These are phyloP conservation scores for Oryzias melastigma DNA, from an alignment of 2,113 vertebrate species.

Conservation along the genomic window DNA sequence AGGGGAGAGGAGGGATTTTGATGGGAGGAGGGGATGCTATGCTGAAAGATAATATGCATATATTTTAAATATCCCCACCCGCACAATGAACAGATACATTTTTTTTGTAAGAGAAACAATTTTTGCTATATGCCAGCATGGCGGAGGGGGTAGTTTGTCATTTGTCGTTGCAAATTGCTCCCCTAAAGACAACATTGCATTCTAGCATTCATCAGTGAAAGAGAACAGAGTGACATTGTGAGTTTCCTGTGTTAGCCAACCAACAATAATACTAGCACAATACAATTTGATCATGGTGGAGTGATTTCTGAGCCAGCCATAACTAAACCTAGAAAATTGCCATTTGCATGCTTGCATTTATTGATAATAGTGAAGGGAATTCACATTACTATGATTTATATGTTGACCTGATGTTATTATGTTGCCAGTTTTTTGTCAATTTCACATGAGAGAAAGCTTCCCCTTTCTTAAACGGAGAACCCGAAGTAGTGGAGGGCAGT, in stretches of 20 bases:
- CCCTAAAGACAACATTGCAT: conserved; percentile 70
- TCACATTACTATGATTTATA: conserved; percentile 45
- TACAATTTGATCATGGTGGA: conserved; percentile 44
- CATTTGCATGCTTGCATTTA: conserved; percentile 48
- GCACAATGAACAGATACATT: conserved; percentile 75
- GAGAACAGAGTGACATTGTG: conserved; percentile 72
- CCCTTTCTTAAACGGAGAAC: conserved; percentile 16
- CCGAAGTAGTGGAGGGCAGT: conserved; percentile 46
- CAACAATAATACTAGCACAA: conserved; percentile 46
- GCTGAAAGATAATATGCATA: conserved; percentile 78
- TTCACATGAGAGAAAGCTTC: conserved; percentile 42
- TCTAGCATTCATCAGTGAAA: conserved; percentile 67
- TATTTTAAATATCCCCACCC: conserved; percentile 74
- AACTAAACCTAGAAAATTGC: conserved; percentile 57
- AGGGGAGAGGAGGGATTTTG: conserved; percentile 31
- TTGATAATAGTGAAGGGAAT: conserved; percentile 35
- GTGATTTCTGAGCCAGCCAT: conserved; percentile 51
- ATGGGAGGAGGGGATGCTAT: conserved; percentile 52
- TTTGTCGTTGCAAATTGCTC: conserved; percentile 73
- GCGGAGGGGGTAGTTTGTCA: conserved; percentile 64
- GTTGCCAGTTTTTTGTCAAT: conserved; percentile 41
- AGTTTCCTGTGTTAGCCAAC: conserved; percentile 55
- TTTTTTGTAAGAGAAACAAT: conserved; percentile 74
- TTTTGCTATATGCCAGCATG: conserved; percentile 58
- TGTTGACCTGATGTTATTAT: conserved; percentile 27